Base-by-base conservation (phyloP, 1,140 invertebrate species). In the Dreissena rostriformis region DNA sequence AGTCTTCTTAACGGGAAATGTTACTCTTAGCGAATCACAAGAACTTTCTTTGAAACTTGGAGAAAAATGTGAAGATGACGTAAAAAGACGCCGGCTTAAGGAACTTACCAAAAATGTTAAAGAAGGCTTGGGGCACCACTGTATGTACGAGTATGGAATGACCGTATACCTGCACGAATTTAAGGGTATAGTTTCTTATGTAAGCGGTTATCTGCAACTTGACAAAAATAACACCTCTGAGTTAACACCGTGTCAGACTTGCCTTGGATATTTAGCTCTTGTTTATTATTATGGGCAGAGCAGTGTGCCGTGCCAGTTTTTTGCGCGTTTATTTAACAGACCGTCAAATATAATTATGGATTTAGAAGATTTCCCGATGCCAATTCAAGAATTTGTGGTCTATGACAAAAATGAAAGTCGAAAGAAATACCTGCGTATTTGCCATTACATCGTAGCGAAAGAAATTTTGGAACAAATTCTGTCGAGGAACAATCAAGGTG, bases 401-500 rank as follows among this genome's bases (percentile, higher is more conserved):
- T 68, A 66, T 52, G 84, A 77, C 10, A 73, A 53, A 14, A 78
- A 76, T 52, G 80, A 79, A 49, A 63, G 63, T 11, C 68, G 63
- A 76, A 51, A 24, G 22, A 88, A 88, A 29, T 73, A 83, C n/a
- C 84, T 88, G 5, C 71, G 87, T 49, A 82, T 88, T 28, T 86
- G 72, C 55, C 85, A 88, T 66, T 82, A 84, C 61, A 29, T 75
- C 12, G 67, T 88, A 15, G 87, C 85, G 4, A 77, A 86, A 51
- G 85, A 83, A 83, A 90, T 90, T 12, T 65, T 90, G 2, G 88
- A 90, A 51, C 86, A 87, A 26, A 82, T 89, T 53, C 70, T 88
- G 51, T 65, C 73, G 55, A 11, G 74, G 55, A 22, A 61, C 39
- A 28, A 22, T 55, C 15, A 82, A 68, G 39, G 68, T 7, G 17